Conservation (phyloP, 2,888 invertebrate species). For the Eupithecia tripunctaria region DNA sequence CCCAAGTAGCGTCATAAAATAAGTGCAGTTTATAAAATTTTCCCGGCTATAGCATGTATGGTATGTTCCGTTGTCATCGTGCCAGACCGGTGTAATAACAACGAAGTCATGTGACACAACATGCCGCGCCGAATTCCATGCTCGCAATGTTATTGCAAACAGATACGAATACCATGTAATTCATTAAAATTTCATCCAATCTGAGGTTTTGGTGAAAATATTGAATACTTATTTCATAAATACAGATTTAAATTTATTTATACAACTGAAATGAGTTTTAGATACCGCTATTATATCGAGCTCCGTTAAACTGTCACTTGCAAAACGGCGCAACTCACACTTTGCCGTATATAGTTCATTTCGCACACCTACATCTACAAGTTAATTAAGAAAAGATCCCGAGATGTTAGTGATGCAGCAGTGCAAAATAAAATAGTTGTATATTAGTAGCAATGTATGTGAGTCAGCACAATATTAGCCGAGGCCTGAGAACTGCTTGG, state of each 20-base stretch:
- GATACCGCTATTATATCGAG: constrained; percentile 50
- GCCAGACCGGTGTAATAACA: constrained; percentile 55
- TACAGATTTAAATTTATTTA: constrained; percentile 34
- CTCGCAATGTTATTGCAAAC: constrained; percentile 55
- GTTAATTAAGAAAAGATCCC: constrained; percentile 53
- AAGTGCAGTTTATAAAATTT: constrained; percentile 14
- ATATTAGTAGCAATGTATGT: constrained; percentile 52
- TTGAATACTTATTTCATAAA: constrained; percentile 27
- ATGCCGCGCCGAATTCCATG: constrained; percentile 39
- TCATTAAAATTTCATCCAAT: background rate
- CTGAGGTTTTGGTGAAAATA: background rate
- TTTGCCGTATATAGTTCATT: background rate
- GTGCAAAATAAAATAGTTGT: constrained; percentile 39
- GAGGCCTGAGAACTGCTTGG: constrained; percentile 65
- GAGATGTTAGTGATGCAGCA: constrained; percentile 31
- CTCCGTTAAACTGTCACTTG: background rate
- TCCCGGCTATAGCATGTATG: constrained; percentile 45
- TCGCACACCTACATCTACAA: constrained; percentile 28
- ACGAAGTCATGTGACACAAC: constrained; percentile 50
- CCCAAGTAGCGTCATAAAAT: background rate
- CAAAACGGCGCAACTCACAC: background rate
- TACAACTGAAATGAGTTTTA: background rate
- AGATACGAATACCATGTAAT: constrained; percentile 45
- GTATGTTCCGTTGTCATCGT: constrained; percentile 48
- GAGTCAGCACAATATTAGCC: constrained; percentile 77